Evolutionary conservation across 1,140 invertebrate genomes (phyloP).

Genomic region (Sitodiplosis mosellana): DNA sequence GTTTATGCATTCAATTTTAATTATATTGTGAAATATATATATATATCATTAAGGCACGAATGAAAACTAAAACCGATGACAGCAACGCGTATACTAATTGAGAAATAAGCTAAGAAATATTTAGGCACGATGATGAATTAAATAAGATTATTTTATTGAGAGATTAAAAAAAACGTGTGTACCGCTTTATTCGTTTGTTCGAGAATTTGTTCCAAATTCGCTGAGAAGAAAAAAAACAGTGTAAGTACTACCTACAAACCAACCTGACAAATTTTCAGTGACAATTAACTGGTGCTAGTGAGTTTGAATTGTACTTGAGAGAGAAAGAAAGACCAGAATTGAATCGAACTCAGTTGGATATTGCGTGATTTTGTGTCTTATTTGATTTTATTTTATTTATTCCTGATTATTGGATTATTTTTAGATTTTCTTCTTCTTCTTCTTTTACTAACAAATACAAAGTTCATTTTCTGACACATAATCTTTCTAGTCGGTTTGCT

Average conservation of each 20-base stretch:
- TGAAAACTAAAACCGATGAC: too few species aligned
- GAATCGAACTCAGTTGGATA: too few species aligned
- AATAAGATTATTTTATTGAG: neutral
- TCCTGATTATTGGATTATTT: neutral
- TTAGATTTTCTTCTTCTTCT: neutral
- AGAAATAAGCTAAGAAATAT: neutral
- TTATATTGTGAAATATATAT: too few species aligned
- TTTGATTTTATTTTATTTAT: neutral
- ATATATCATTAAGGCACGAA: too few species aligned
- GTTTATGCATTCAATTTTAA: too few species aligned
- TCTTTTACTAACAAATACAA: neutral
- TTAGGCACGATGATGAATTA: neutral
- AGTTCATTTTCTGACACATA: neutral
- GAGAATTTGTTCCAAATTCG: neutral
- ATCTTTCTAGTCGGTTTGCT: neutral
- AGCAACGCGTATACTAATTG: neutral
- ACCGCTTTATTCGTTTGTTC: neutral
- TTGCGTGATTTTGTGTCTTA: too few species aligned
- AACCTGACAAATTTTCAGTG: neutral
- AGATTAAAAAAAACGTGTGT: neutral
- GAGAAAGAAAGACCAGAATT: too few species aligned
- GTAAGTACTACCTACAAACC: neutral
- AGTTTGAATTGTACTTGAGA: too few species aligned
- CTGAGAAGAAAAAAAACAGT: too few species aligned
- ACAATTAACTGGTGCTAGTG: too few species aligned